Percentiles rank a stretch among this genome's conserved stretches.
These are phyloP conservation scores for Azemiops feae DNA, from an alignment of 2,113 vertebrate genomes.

Conservation along the genomic window DNA sequence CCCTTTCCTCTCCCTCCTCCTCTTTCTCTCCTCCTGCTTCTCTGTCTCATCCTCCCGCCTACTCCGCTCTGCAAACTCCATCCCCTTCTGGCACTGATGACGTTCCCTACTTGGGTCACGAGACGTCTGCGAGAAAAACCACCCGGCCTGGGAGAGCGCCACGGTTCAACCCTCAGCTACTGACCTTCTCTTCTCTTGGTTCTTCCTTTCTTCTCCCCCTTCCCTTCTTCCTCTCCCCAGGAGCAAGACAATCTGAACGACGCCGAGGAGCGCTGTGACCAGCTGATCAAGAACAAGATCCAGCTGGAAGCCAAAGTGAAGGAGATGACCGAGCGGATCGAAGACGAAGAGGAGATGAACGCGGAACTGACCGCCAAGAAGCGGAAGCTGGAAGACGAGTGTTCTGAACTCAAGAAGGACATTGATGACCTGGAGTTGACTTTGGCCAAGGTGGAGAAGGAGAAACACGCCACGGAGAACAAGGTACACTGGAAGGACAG, in stretches of 20 bases:
- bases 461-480: constrained; percentile 87
- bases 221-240: constrained; percentile 50
- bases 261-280: constrained; percentile 86
- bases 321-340: constrained; percentile 81
- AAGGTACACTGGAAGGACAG: constrained; percentile 69
- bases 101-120: no score
- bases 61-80: no score
- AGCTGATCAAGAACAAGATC: constrained; percentile 90
- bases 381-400: constrained; percentile 87
- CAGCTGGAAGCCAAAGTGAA: constrained; percentile 87
- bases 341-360: constrained; percentile 89
- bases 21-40: no score
- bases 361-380: constrained; percentile 91
- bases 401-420: constrained; percentile 81
- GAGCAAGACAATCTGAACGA: constrained; percentile 90
- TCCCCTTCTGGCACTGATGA: no score
- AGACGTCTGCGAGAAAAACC: no score
- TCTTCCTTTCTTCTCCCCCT: background rate
- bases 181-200: no score
- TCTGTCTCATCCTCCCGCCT: no score
- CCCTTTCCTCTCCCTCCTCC: no score
- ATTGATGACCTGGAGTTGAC: constrained; percentile 83
- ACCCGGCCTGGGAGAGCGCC: no score
- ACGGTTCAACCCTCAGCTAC: no score
- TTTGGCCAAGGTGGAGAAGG: constrained; percentile 84